Conservation (phyloP, 1,140 invertebrate species). For the Trichoplusia ni region DNA sequence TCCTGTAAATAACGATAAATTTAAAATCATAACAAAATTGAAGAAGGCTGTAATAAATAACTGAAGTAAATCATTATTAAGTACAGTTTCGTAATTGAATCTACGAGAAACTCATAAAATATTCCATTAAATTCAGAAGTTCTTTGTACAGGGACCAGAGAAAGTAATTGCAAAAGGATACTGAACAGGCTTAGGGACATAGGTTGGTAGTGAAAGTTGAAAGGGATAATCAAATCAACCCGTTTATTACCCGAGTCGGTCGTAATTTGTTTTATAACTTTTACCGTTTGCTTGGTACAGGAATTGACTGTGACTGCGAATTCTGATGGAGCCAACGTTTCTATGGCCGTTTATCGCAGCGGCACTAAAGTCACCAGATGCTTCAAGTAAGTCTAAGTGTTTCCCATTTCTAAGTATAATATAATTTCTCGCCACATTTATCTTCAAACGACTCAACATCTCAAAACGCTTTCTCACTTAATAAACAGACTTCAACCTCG, state of each 20-base stretch:
- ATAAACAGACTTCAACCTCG: neutral
- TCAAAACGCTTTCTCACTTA: neutral
- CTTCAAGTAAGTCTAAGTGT: conserved; percentile 82
- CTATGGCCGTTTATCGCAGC: conserved; percentile 95
- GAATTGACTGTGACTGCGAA: conserved; percentile 93
- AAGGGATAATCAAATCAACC: conserved; percentile 13
- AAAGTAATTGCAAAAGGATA: neutral
- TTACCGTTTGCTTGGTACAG: conserved; percentile 52
- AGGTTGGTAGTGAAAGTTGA: neutral
- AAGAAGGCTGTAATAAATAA: too few relatives aligned
- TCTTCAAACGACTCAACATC: neutral
- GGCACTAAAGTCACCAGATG: conserved; percentile 93
- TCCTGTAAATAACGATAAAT: too few relatives aligned
- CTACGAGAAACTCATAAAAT: neutral
- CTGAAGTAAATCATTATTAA: neutral
- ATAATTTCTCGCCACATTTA: conserved; percentile 11
- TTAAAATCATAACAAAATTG: too few relatives aligned
- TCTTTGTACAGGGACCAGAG: neutral
- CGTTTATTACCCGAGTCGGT: neutral
- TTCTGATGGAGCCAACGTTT: conserved; percentile 92
- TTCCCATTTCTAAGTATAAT: neutral
- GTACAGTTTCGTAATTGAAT: neutral
- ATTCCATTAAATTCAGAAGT: neutral
- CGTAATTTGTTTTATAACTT: neutral
- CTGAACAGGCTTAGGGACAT: neutral